Evolutionary conservation across 2,888 invertebrate genomes (phyloP).

Genomic region (Archaeoteleia sp.): DNA sequence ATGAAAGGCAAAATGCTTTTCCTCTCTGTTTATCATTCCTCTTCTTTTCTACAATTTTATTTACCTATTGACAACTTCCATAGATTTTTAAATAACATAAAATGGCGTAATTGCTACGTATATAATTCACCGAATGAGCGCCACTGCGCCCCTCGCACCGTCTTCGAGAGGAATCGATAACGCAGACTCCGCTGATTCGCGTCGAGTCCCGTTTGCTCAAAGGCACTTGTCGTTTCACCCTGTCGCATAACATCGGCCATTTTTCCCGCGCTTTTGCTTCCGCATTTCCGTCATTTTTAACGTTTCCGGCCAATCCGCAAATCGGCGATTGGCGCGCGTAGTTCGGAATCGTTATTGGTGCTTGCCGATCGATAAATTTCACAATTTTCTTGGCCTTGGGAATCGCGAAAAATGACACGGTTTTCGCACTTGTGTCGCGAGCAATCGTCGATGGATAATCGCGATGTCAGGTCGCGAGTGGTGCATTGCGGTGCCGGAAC

Average conservation of each 20-base stretch:
- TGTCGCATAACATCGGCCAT: not conserved
- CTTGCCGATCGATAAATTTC: too few species aligned
- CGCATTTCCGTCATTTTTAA: slow-evolving; percentile 4
- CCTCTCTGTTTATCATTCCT: not conserved
- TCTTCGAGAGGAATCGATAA: slow-evolving; percentile 51
- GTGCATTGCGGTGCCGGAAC: slow-evolving; percentile 39
- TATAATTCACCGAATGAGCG: slow-evolving; percentile 44
- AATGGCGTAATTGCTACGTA: too few species aligned
- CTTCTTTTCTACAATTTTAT: too few species aligned
- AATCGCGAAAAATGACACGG: slow-evolving; percentile 11
- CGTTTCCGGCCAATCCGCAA: not conserved
- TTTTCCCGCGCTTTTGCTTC: slow-evolving; percentile 1
- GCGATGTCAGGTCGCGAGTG: slow-evolving; percentile 31
- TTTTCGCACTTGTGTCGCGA: not conserved
- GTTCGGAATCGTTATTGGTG: too few species aligned
- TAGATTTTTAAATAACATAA: too few species aligned
- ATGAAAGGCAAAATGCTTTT: not conserved
- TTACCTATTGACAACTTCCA: too few species aligned
- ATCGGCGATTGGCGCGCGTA: too few species aligned
- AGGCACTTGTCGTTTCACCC: not conserved
- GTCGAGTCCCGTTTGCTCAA: slow-evolving; percentile 20
- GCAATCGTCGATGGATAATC: slow-evolving; percentile 4
- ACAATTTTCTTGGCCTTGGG: not conserved
- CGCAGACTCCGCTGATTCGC: slow-evolving; percentile 42
- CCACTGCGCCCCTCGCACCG: slow-evolving; percentile 49